Evolutionary conservation across 2,888 invertebrate genomes (phyloP), one percentile per base, ranked within the genome.

Genomic region (Apeira syringaria): DNA sequence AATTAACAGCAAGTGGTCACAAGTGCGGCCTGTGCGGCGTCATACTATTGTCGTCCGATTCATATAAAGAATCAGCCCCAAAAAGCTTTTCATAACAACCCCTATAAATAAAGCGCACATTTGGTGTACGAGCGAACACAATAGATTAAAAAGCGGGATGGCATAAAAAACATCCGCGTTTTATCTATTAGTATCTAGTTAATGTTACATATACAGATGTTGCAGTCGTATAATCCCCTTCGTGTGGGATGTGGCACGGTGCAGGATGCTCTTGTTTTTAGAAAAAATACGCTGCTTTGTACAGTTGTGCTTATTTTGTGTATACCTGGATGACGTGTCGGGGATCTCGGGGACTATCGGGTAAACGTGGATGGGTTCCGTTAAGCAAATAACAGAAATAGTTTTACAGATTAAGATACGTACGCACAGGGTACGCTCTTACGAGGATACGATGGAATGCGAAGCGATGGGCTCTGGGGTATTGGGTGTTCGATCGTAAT

Each of bases 131-230:
- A 62, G 64, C 62, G 68, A 64, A 76, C 66, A 87, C 84, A 88
- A 87, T 77, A 82, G 82, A 79, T 77, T 77, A 81, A 85, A 86
- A 80, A 68, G 84, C 72, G 70, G 71, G 65, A 61, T 62, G 68
- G 65, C 75, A 87, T 88, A 88, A 88, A 89, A 88, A 88, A 65
- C 88, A 87, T 79, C 85, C 81, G 88, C 74, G 83, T 86, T 85
- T 43, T 86, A 86, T 86, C 87, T 88, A 87, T 88, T 86, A 84
- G 85, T 88, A 85, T 89, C 89, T 85, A 86, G 85, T 86, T 86
- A 82, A 78, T 76, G 77, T 77, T 78, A 78, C 79, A 71, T 59
- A 73, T 82, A 84, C 84, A 86, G 86, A 86, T 88, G 87, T 50
- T 55, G 27, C 50, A 55, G 25, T 44, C 33, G 33, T 81, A 83